Evolutionary conservation across 1,140 invertebrate species (phyloP), one percentile per base, ranked within the genome.

Genomic region (Monomorium pharaonis): DNA sequence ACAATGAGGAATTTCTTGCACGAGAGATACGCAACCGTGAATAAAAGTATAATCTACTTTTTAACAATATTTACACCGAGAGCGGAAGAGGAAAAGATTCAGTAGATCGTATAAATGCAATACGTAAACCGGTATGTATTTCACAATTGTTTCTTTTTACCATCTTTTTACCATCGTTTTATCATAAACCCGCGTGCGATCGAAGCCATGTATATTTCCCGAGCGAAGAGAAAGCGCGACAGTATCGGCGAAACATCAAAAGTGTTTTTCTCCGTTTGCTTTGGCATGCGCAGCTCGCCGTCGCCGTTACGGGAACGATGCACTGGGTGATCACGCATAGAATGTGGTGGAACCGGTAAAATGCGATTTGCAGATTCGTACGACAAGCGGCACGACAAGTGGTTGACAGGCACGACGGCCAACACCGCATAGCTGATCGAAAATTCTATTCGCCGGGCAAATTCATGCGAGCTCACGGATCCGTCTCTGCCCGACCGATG

Each of bases 331-430:
- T 81, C 65, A 51, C 16, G 86, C 24, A 58, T 44, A 77, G 76
- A 77, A 89, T 85, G 27, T 4, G 47, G 27, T 4, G 47, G 60
- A 56, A 42, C 47, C 69, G 24, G 10, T 44, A 70, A 58, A 88
- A 86, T 62, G 87, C 70, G 76, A 85, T 88, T 81, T 72, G 58
- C 54, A 86, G 75, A 88, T 89, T 78, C 75, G 56, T 65, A 86
- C 88, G 87, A 89, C 88, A 74, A 74, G 51, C 56, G 37, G 24
- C 54, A 37, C 54, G 74, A 78, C 78, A 58, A 83, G 51, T 83
- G 67, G 84, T 89, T 89, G 87, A 89, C 87, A 80, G 67, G 84
- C 65, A 86, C 87, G 78, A 86, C 76, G 54, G 76, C 44, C 87
- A n/a, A 76, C 49, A 84, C 21, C 70, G 12, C 80, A 65, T 33